Conservation (phyloP, 1,140 invertebrate species). For the Goniozus legneri region DNA sequence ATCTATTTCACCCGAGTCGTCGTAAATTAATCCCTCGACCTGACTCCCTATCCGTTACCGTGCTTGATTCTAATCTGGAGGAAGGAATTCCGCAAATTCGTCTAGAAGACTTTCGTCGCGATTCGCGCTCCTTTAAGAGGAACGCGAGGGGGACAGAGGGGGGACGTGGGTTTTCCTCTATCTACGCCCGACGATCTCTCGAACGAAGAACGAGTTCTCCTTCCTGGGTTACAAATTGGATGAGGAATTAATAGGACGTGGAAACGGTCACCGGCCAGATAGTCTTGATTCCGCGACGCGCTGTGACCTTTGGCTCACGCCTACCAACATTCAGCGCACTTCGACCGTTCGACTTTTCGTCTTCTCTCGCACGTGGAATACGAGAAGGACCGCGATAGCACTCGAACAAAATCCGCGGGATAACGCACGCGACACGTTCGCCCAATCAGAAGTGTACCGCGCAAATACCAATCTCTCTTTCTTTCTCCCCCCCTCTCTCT, state of each 20-base stretch:
- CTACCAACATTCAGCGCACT: no score
- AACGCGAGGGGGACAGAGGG: no score
- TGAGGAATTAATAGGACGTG: constrained; percentile 22
- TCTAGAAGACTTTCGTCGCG: not conserved
- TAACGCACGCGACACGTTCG: no score
- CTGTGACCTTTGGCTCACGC: no score
- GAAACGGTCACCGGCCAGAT: constrained; percentile 1
- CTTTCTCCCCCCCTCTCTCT: not conserved
- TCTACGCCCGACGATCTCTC: not conserved
- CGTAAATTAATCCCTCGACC: constrained; percentile 36
- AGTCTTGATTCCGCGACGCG: no score
- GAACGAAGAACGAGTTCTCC: constrained; percentile 5
- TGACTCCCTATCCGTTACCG: constrained; percentile 19
- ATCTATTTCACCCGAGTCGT: constrained; percentile 32
- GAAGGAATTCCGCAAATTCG: constrained; percentile 8
- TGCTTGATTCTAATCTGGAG: constrained; percentile 30
- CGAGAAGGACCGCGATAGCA: no score
- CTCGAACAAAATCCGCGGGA: no score
- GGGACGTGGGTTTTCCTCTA: constrained; percentile 1
- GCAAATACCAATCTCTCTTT: constrained; percentile 4
- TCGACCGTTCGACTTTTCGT: no score
- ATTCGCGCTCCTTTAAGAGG: no score
- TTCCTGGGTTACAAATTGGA: constrained; percentile 16
- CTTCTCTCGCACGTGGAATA: no score
- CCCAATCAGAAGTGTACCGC: no score